Conservation (phyloP, 2,888 invertebrate species). For the Polia nebulosa region DNA sequence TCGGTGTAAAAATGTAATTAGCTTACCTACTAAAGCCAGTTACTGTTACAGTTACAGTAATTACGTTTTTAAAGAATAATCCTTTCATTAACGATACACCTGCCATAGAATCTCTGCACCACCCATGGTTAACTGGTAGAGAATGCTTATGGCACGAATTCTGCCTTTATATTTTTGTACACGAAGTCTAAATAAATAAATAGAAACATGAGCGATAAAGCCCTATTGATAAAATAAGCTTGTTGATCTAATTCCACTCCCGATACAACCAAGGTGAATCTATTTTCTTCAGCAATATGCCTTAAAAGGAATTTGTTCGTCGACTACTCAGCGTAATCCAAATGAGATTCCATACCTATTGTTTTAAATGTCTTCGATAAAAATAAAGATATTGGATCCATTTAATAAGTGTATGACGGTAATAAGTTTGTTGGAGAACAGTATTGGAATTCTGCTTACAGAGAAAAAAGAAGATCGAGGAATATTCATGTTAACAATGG, state of each 20-base stretch:
- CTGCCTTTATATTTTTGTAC: too few relatives aligned
- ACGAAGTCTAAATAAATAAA: too few relatives aligned
- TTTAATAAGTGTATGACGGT: slow-evolving; percentile 10
- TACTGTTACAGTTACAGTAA: too few relatives aligned
- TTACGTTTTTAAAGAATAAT: too few relatives aligned
- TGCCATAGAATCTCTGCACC: too few relatives aligned
- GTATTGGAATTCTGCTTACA: neutral
- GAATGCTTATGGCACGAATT: too few relatives aligned
- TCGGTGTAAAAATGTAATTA: neutral
- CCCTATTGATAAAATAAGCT: slow-evolving; percentile 3
- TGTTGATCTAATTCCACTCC: slow-evolving; percentile 32
- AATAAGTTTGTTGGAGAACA: neutral
- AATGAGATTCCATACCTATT: slow-evolving; percentile 56
- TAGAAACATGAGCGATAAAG: neutral
- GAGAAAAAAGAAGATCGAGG: neutral
- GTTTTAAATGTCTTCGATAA: slow-evolving; percentile 40
- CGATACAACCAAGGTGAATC: slow-evolving; percentile 28
- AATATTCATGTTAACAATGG: neutral
- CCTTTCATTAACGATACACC: too few relatives aligned
- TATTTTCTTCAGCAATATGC: slow-evolving; percentile 25
- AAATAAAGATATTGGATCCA: slow-evolving; percentile 5
- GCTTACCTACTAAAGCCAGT: neutral
- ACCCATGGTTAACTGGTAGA: too few relatives aligned
- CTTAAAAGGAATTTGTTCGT: slow-evolving; percentile 36
- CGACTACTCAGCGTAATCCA: slow-evolving; percentile 25